phyloP scores from a whole-genome alignment of 2,113 vertebrate genomes.

The Laterallus jamaicensis region DNA sequence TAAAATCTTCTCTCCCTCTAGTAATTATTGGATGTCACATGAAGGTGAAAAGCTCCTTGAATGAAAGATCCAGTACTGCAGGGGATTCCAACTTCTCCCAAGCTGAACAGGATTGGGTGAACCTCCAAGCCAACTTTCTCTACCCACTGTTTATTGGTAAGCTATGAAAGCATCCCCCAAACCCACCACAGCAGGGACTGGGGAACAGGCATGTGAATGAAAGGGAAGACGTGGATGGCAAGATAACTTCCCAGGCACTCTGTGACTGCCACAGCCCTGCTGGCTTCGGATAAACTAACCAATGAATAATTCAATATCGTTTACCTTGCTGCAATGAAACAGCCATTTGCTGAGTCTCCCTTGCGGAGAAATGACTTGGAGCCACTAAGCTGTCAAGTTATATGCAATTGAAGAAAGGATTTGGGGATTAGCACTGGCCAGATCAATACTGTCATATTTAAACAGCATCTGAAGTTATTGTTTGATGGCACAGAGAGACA shows the following conservation, averaged over 20 bases:
- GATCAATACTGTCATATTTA: conserved; percentile 21
- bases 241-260: not conserved
- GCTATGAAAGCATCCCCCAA: not conserved
- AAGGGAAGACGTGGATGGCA: not conserved
- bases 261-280: not conserved
- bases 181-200: fast-evolving
- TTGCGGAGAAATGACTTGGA: not conserved
- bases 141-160: fast-evolving
- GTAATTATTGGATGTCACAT: not conserved
- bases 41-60: not conserved
- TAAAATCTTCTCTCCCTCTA: not conserved
- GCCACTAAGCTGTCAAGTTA: not conserved
- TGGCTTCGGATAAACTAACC: not conserved
- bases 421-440: not conserved
- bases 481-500: not conserved
- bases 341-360: not conserved
- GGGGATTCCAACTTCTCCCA: not conserved
- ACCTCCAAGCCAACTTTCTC: fast-evolving
- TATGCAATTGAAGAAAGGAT: not conserved
- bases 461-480: not conserved
- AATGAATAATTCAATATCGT: not conserved
- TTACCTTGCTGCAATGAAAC: not conserved
- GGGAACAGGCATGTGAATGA: not conserved
- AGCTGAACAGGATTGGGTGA: not conserved
- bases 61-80: not conserved